Base-by-base conservation (phyloP, 2,797 vertebrate genomes). In the Delichon dasypus region DNA sequence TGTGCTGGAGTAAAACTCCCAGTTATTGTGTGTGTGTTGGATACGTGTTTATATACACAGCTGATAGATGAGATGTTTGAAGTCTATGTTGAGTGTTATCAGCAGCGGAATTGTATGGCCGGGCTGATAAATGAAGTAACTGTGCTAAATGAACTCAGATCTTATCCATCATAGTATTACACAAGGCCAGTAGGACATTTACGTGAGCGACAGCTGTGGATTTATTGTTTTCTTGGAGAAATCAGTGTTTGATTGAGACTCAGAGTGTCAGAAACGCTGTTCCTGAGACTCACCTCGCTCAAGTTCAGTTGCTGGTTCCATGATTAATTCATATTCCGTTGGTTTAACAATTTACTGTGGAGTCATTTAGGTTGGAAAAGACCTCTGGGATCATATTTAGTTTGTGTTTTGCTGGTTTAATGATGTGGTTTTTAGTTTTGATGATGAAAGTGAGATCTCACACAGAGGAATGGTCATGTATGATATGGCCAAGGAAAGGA, bases 101-200 rank as follows among this genome's bases (percentile, higher is more conserved):
- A 65, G 90, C 61, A 14, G 65, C 0, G 0, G 8, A 51, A 60
- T 38, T 54, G 70, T 27, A 9, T 10, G 58, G 77, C 27, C 0
- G 0, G 53, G 64, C 92, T 95, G 93, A 95, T 87, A 90, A 77
- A 96, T 93, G 86, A 92, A 70, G 92, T 94, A 94, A 80, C 66
- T 53, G 64, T 21, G 53, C 72, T 74, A 55, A 89, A 85, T 21
- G 92, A 51, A 54, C 94, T 66, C 77, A 7, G 11, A 45, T 82
- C 84, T 79, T 62, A 89, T 90, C 55, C 67, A 62, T 95, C 86
- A 87, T 47, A 4, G 6, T 2, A 3, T 80, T 68, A 7, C 0
- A 0, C 32, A 18, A 54, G 45, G 76, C 74, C 36, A 47, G 1
- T 5, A 30, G 50, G 55, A 78, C 40, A 36, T n/a, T 12, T 5